A percentile compares a stretch with the other conserved stretches of the same genome.
Evolutionary conservation across 2,888 invertebrate genomes (phyloP).

Genomic region (Andrena marginata): DNA sequence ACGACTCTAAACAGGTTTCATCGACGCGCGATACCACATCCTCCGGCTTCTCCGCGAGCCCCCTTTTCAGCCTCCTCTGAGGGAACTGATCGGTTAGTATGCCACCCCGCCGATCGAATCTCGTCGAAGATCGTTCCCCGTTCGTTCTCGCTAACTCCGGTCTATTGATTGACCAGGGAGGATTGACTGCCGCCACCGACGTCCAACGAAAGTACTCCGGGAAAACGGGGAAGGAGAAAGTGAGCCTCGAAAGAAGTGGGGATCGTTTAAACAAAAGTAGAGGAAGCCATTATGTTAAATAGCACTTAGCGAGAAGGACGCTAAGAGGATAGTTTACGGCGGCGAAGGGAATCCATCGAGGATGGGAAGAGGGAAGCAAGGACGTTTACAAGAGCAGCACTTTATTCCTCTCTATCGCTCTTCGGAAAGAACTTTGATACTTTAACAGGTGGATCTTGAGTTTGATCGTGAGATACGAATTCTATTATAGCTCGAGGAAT

Average conservation of each 20-base stretch:
- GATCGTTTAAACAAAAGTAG: constrained; percentile 47
- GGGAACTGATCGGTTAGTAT: not conserved
- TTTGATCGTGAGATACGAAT: not conserved
- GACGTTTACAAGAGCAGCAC: constrained; percentile 5
- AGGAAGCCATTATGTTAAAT: constrained; percentile 60
- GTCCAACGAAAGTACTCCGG: not conserved
- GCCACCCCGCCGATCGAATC: not conserved
- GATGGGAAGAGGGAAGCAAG: constrained; percentile 39
- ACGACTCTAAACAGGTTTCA: constrained; percentile 65
- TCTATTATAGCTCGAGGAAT: not conserved
- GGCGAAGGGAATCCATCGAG: not conserved
- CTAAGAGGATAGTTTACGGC: constrained; percentile 23
- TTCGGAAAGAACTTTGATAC: not conserved
- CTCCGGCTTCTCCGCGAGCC: constrained; percentile 32
- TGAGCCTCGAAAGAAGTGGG: constrained; percentile 24
- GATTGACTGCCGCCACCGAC: not conserved
- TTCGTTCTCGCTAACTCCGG: not conserved
- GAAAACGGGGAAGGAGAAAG: constrained; percentile 7
- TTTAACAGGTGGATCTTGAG: not conserved
- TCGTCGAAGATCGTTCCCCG: not conserved
- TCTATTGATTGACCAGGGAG: not conserved
- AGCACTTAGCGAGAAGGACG: constrained; percentile 40
- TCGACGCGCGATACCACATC: constrained; percentile 42
- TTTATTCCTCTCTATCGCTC: not conserved
- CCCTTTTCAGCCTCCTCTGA: constrained; percentile 1